Conservation (phyloP, 2,888 invertebrate species). For the Tortricodes alternella region DNA sequence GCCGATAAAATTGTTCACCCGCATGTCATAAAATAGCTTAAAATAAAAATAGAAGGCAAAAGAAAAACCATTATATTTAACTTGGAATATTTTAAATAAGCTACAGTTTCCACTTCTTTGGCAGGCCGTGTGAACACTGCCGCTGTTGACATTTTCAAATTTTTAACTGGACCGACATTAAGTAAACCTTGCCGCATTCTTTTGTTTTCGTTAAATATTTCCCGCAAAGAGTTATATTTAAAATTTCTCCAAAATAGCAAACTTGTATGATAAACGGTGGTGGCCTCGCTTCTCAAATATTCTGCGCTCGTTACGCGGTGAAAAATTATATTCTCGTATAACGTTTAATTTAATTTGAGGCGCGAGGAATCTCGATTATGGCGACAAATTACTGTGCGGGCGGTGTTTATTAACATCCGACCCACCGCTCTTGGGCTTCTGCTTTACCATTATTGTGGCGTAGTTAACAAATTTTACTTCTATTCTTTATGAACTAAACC, state of each 20-base stretch:
- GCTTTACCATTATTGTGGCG: conserved; percentile 54
- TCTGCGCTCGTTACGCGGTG: conserved; percentile 33
- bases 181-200: conserved; percentile 19
- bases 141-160: conserved; percentile 29
- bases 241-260: conserved; percentile 36
- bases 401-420: conserved; percentile 64
- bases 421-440: conserved; percentile 51
- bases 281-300: conserved; percentile 37
- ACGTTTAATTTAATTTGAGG: conserved; percentile 66
- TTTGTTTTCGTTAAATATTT: conserved; percentile 37
- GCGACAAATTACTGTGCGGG: conserved; percentile 70
- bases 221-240: conserved; percentile 39
- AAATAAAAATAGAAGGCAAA: no score
- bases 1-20: no score
- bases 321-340: conserved; percentile 46
- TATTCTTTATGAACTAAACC: conserved; percentile 27
- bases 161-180: conserved; percentile 2
- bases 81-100: no score
- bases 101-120: no score
- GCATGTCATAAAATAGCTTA: no score
- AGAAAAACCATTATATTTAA: no score
- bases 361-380: conserved; percentile 68
- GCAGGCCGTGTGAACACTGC: conserved; percentile 50
- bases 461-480: conserved; percentile 22
- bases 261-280: conserved; percentile 35